Base-by-base conservation (phyloP, 2,113 vertebrate species). In the Alethe diademata region DNA sequence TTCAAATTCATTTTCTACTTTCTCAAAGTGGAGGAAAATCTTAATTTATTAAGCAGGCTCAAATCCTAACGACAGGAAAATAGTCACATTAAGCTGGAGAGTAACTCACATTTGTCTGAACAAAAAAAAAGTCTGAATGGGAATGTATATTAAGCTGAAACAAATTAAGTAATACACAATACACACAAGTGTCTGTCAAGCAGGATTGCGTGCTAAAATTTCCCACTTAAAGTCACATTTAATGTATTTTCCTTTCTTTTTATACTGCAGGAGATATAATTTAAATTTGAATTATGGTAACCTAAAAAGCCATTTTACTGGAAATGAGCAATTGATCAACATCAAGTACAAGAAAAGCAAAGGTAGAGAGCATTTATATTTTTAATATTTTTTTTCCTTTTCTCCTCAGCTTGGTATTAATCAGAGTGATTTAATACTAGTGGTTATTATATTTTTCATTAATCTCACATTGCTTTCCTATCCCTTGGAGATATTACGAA, bases 171-270 rank as follows among this genome's bases (percentile, higher is more conserved):
- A 54, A 86, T 65, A 61, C 1, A 1, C 38, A 82, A 56, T 56
- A 18, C 54, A 92, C 43, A 62, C 1, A 76, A 76, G 35, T 35
- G 54, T 54, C 89, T 91, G 23, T 79, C 57, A 93, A 86, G 31
- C 4, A 42, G 72, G 9, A 45, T 58, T 45, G 35, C 11, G 19
- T 51, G 38, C 4, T 61, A 70, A 79, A 76, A 70, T 54, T 90
- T 79, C 10, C 17, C 9, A 40, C 14, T 57, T 79, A 72, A 29
- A 78, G 38, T 42, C 18, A 65, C 9, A 66, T 92, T 73, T 86
- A 70, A 50, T 35, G 15, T 23, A 64, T 80, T 92, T 91, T 57
- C 12, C 79, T 86, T 83, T 51, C 6, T 66, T 87, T 82, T 80
- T 48, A 61, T 12, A 67, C 26, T 81, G 16, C 19, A 67, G 14